Evolutionary conservation across 2,797 vertebrate genomes (phyloP), one percentile per base, ranked within the genome.

Genomic region (Tadarida brasiliensis): DNA sequence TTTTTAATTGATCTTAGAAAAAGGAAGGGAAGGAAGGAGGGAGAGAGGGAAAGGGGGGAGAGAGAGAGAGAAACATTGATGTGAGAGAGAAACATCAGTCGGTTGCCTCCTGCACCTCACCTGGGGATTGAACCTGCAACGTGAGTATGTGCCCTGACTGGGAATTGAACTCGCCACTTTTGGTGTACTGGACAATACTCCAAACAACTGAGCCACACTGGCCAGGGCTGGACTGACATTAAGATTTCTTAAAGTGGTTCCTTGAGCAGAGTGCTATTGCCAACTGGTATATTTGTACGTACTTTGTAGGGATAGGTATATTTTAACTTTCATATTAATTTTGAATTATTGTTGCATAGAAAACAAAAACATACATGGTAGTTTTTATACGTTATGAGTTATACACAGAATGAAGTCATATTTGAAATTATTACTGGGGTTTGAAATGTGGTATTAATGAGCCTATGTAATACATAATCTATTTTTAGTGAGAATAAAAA

Each of bases 361-460:
- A 97, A 97, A 81, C 47, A 95, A 96, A 94, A 97, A 76, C 87
- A 94, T 73, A 84, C 54, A 89, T 87, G 71, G 87, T 68, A 96
- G 57, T 5, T 97, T 97, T 97, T 96, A 96, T 63, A 70, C 87
- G 96, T 97, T 89, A 95, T 54, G 63, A 90, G 81, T 94, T 96
- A 96, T 85, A 80, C 59, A 95, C 92, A 97, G 94, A 94, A 91
- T 95, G 88, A 97, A 98, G 74, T 97, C 59, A 35, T 88, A 97
- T 97, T 96, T 97, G 96, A 96, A 90, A 84, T 94, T 96, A 96
- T 84, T 96, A 93, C 94, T 88, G 80, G 91, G 68, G 95, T 95
- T 96, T 91, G n/a, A 74, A 94, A 87, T 91, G 33, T 90, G 77
- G 30, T 94, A 93, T 95, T 96, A 91, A 96, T 81, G 94, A 94